Base-by-base conservation (phyloP, 1,140 invertebrate genomes). In the Sinella curviseta region DNA sequence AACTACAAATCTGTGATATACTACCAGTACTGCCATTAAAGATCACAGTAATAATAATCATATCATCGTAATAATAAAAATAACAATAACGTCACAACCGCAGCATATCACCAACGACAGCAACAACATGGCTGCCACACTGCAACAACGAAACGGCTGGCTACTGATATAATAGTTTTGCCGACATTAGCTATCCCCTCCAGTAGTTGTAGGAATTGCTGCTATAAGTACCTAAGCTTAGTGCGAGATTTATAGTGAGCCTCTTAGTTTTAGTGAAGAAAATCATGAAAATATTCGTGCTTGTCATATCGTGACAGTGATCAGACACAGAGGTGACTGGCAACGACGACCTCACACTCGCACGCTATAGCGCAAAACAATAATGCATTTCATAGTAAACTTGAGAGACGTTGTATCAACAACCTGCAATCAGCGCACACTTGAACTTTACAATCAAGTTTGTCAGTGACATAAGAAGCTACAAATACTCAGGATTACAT, bases 251-350 rank as follows among this genome's bases (percentile, higher is more conserved):
- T 60, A 26, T 26, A 26, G 24, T 60, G 8, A 60, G 24, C 57
- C 12, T 60, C 12, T 12, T 60, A n/a, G 12, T 16, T 60, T 26
- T 60, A 12, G 57, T 4, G 24, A 60, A 17, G 57, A 30, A 30
- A 70, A 33, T 70, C 26, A 12, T 70, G 65, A 65, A 65, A 26
- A 65, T 4, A 26, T 30, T 70, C 26, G 3, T 33, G 26, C 65
- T 70, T 70, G 65, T 70, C 65, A 70, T 70, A 70, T 70, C 65
- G 65, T 70, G 65, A 70, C 65, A 70, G 65, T 31, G 65, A 70
- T 31, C 65, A 70, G 65, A 70, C 65, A 33, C 12, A 70, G 30
- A 70, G 65, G 65, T 31, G 31, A 70, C 65, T 70, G 30, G 30
- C 12, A 8, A 70, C n/a, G 8, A 70, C 65, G 8, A 70, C 12